These are phyloP conservation scores for Morpho helenor DNA, from an alignment of 2,888 invertebrate species.

Conservation along the genomic window DNA sequence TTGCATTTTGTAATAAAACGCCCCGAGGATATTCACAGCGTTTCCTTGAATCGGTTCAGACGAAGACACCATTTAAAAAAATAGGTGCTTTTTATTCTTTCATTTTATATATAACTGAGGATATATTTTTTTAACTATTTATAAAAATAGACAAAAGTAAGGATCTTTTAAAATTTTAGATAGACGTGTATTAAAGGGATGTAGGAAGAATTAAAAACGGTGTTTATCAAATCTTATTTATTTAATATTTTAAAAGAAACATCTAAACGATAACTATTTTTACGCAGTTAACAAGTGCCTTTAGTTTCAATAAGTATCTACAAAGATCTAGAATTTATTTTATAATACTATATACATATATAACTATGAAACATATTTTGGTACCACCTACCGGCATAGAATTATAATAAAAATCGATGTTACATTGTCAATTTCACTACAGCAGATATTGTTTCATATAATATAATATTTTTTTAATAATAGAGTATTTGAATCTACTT, in stretches of 20 bases:
- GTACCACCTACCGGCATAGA: neutral
- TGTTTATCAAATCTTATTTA: conserved; percentile 53
- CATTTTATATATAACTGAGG: too few species aligned
- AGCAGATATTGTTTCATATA: too few species aligned
- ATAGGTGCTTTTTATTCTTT: neutral
- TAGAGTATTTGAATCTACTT: too few species aligned
- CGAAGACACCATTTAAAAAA: conserved; percentile 11
- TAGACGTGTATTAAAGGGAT: too few species aligned
- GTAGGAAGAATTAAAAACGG: neutral
- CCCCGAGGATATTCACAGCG: conserved; percentile 24
- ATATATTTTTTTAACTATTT: too few species aligned
- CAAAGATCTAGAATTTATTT: conserved; percentile 10
- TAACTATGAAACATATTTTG: neutral
- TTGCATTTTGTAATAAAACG: conserved; percentile 25
- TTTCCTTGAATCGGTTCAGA: conserved; percentile 24
- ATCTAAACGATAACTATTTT: conserved; percentile 45
- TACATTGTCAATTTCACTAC: too few species aligned
- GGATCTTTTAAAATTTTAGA: too few species aligned
- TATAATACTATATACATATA: neutral
- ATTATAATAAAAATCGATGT: too few species aligned
- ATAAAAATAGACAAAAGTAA: too few species aligned
- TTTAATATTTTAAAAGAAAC: conserved; percentile 62
- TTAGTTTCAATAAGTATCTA: conserved; percentile 3
- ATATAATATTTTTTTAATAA: too few species aligned
- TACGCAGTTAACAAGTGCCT: conserved; percentile 20